A percentile compares a stretch with the other conserved stretches of the same genome.
Evolutionary conservation across 1,140 invertebrate genomes (phyloP).

Genomic region (Lepidurus couesii): DNA sequence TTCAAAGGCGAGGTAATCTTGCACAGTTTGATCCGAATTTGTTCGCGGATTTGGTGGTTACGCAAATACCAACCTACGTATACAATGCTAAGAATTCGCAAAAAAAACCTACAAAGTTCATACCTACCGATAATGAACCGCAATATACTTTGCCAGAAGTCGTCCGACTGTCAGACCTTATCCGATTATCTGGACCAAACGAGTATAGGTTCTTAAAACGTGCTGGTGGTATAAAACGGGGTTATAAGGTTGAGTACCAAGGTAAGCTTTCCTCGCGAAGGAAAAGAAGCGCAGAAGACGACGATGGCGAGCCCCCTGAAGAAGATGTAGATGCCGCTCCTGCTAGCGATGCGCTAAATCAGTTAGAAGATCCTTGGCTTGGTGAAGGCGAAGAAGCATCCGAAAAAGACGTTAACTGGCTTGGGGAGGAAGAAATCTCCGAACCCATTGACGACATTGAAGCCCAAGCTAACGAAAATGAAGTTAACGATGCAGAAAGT

Average conservation of each 20-base stretch:
- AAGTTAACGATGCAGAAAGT: not conserved
- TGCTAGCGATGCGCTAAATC: too few relatives aligned
- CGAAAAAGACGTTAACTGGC: too few relatives aligned
- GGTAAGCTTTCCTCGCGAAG: not conserved
- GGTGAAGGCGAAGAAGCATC: too few relatives aligned
- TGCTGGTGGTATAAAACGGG: not conserved
- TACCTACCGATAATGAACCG: not conserved
- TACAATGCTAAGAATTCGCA: not conserved
- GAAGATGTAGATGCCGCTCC: too few relatives aligned
- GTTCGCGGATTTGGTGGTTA: not conserved
- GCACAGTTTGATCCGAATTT: not conserved
- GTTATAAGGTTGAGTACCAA: not conserved
- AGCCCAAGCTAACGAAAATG: not conserved
- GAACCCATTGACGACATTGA: not conserved
- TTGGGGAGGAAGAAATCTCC: too few relatives aligned
- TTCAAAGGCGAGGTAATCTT: not conserved
- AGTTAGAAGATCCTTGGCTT: too few relatives aligned
- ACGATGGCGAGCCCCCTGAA: too few relatives aligned
- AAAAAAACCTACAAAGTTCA: not conserved
- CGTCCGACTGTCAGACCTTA: not conserved
- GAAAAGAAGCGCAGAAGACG: not conserved
- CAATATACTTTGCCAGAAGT: not conserved
- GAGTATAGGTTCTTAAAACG: not conserved
- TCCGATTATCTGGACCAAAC: conserved; percentile 5
- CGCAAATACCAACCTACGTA: not conserved